These are phyloP conservation scores for Microcebus murinus DNA, from an alignment of 2,113 vertebrate genomes.

Conservation along the genomic window DNA sequence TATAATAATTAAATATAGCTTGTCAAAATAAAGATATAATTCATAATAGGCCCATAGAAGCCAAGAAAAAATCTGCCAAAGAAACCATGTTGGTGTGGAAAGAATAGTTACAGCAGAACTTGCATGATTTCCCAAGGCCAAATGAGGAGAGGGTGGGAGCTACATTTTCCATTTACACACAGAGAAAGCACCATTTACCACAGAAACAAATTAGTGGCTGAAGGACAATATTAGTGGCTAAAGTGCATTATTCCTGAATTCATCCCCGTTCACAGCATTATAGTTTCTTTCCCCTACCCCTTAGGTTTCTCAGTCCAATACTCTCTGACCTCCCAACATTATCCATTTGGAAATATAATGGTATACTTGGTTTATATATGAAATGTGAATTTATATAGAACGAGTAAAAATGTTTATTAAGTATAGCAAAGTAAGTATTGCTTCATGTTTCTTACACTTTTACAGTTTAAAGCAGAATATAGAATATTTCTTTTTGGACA, in stretches of 20 bases:
- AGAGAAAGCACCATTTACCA: neutral
- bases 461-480: neutral
- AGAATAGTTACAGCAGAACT: neutral
- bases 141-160: neutral
- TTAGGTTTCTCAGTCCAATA: neutral
- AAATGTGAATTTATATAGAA: neutral
- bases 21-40: slow-evolving; percentile 23
- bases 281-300: neutral
- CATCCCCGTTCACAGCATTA: neutral
- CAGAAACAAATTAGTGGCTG: neutral
- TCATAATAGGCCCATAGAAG: neutral
- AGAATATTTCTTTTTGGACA: neutral
- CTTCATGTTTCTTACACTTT: neutral
- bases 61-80: slow-evolving; percentile 8
- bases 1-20: neutral
- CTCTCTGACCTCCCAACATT: neutral
- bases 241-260: neutral
- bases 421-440: neutral
- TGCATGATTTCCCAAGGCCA: neutral
- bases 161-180: neutral
- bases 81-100: neutral
- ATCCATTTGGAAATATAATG: neutral
- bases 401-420: neutral
- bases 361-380: neutral
- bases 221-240: neutral